Conservation (phyloP, 2,797 vertebrate species). For the Gallinago solitaria region DNA sequence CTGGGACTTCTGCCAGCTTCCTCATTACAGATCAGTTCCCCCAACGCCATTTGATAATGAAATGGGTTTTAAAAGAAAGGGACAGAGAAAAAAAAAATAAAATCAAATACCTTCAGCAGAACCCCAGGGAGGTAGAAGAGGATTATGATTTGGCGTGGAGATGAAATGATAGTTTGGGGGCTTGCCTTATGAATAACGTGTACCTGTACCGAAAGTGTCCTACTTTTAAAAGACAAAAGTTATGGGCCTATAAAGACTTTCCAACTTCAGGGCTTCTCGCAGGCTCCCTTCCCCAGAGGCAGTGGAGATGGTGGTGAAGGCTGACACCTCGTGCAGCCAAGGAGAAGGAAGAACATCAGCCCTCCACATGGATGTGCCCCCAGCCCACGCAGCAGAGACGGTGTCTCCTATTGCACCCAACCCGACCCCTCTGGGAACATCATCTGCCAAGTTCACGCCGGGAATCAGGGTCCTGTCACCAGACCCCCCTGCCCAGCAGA, state of each 20-base stretch:
- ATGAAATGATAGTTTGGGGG: constrained; percentile 21
- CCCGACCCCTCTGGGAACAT: rapidly evolving
- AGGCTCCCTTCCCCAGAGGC: neutral
- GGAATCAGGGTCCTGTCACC: rapidly evolving
- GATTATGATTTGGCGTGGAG: constrained; percentile 11
- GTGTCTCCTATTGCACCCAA: rapidly evolving
- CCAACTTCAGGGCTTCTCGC: neutral
- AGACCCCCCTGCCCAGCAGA: neutral
- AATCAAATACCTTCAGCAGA: constrained; percentile 46
- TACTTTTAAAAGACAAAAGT: neutral
- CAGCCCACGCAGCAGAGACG: neutral
- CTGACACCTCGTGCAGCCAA: rapidly evolving
- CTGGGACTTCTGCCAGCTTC: constrained; percentile 70
- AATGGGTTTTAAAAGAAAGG: constrained; percentile 64
- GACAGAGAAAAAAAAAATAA: constrained; percentile 14
- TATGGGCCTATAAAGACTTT: neutral
- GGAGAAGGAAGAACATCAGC: neutral
- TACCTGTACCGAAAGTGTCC: neutral
- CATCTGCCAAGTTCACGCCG: rapidly evolving
- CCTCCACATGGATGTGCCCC: rapidly evolving
- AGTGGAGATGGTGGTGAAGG: too few species aligned
- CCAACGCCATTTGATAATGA: constrained; percentile 59
- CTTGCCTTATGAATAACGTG: neutral
- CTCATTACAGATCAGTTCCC: constrained; percentile 62
- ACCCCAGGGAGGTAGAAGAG: constrained; percentile 38